phyloP scores from a whole-genome alignment of 2,888 invertebrate species.

The Lampropteryx suffumata region DNA sequence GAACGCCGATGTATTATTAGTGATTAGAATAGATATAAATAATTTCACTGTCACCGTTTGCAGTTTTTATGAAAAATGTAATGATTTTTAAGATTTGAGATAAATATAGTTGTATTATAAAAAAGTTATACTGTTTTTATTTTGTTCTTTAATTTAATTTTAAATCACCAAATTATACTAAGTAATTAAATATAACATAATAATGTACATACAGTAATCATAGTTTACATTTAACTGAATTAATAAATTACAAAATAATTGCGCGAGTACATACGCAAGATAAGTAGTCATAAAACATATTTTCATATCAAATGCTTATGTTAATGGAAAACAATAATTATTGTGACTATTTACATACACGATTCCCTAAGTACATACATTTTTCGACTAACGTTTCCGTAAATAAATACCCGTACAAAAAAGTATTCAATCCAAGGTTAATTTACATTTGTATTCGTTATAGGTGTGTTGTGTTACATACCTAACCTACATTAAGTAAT shows the following conservation, averaged over 20 bases:
- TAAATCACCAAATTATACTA: not conserved
- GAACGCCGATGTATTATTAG: slow-evolving; percentile 6
- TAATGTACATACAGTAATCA: no score
- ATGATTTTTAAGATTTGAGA: slow-evolving; percentile 28
- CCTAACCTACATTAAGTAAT: no score
- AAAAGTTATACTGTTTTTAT: slow-evolving; percentile 9
- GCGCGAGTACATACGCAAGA: not conserved
- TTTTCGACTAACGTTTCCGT: not conserved
- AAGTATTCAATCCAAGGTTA: slow-evolving; percentile 3
- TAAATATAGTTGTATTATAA: slow-evolving; percentile 27
- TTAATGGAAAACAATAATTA: slow-evolving; percentile 6
- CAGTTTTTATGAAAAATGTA: slow-evolving; percentile 16
- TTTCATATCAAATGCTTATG: not conserved
- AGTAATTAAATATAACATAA: not conserved
- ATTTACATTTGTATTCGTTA: no score
- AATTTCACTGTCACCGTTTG: slow-evolving; percentile 13
- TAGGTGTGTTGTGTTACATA: no score
- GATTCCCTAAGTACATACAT: not conserved
- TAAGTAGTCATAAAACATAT: slow-evolving; percentile 3
- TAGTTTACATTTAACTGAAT: not conserved
- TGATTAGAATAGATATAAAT: not conserved
- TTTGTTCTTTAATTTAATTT: not conserved
- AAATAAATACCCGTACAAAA: slow-evolving; percentile 15
- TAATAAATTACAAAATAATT: slow-evolving; percentile 13
- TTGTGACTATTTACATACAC: slow-evolving; percentile 8